These are phyloP conservation scores for Oreochromis grahami DNA, from an alignment of 2,797 vertebrate species.

Conservation along the genomic window DNA sequence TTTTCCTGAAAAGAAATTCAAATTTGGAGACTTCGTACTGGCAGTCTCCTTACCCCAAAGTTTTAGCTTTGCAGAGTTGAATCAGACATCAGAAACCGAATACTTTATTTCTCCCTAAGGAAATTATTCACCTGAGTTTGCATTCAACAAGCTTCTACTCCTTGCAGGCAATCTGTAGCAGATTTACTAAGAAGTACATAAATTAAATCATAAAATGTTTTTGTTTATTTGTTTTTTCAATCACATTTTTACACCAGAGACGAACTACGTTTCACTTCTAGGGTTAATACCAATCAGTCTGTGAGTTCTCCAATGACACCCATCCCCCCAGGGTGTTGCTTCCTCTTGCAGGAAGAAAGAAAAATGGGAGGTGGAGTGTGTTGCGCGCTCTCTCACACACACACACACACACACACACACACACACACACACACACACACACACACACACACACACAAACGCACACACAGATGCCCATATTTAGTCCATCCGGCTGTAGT, in stretches of 20 bases:
- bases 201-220: not conserved
- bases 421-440: not conserved
- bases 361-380: not conserved
- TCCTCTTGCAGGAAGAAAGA: constrained; percentile 42
- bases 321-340: constrained; percentile 44
- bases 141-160: not conserved
- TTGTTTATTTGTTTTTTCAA: not conserved
- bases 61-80: too few species aligned
- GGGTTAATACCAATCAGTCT: not conserved
- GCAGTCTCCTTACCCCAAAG: not conserved
- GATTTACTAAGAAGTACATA: not conserved
- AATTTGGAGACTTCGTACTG: not conserved
- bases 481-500: constrained; percentile 65
- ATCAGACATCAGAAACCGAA: not conserved
- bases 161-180: not conserved
- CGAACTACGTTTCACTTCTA: not conserved
- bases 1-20: not conserved
- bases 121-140: not conserved
- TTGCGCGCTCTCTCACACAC: not conserved
- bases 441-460: not conserved
- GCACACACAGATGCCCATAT: constrained; percentile 66
- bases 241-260: not conserved
- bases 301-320: constrained; percentile 28
- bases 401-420: too few species aligned
- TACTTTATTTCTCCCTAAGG: not conserved